Base-by-base conservation (phyloP, 2,797 vertebrate species). In the Meriones psammophilus region DNA sequence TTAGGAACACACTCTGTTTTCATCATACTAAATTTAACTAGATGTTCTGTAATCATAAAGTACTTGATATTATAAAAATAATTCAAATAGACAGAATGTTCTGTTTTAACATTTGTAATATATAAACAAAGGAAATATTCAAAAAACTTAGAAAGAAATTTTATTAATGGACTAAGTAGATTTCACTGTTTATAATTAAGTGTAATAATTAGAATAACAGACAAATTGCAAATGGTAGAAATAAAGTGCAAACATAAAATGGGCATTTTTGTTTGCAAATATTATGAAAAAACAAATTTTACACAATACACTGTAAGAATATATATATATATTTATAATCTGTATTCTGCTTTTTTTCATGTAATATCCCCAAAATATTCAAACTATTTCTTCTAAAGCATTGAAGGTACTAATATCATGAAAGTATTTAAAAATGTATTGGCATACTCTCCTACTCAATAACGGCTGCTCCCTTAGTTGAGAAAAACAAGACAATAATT, bases 1-100 rank as follows among this genome's bases (percentile, higher is more conserved):
- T 95, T 94, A 95, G 81, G 84, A 96, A 96, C 87, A 96, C 87
- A 69, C n/a, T 91, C 74, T 95, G 60, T 93, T 96, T 42, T 42
- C 22, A 58, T 46, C 81, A 89, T 91, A 89, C 71, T 95, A 96
- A 96, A 94, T 96, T 94, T 97, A 94, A 95, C 93, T 89, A 94
- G 54, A 87, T 91, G 74, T 91, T 96, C 84, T 95, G 28, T 78
- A 96, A 94, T 91, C 60, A 94, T 90, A 96, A 56, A 95, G 69
- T 91, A 94, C 80, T 94, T 95, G 66, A 68, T 96, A 94, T 93
- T 92, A 60, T 42, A 95, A 86, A 71, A 97, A 76, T 91, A 86
- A 89, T 56, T 97, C 26, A 92, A 77, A 66, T 78, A 91, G 42
- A 42, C 42, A 42, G 36, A 74, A 76, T 93, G 79, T 56, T 94